These are phyloP conservation scores for Heterochromis multidens DNA, from an alignment of 2,113 vertebrate genomes.

Conservation along the genomic window DNA sequence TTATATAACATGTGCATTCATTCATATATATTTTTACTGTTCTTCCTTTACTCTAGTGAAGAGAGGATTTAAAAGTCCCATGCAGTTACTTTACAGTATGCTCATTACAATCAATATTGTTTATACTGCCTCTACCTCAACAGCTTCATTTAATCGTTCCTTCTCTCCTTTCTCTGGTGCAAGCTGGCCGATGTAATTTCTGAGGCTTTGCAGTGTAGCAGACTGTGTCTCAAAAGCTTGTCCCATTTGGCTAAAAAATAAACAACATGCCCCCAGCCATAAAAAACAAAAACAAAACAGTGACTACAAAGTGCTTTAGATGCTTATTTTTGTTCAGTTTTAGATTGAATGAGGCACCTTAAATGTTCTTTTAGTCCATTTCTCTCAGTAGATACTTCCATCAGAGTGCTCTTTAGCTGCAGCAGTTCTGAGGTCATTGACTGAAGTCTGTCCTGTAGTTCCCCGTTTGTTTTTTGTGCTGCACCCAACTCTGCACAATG, in stretches of 20 bases:
- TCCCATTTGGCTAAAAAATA: slow-evolving; percentile 69
- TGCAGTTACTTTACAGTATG: slow-evolving; percentile 31
- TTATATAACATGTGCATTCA: not conserved
- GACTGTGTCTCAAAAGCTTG: slow-evolving; percentile 70
- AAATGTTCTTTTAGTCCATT: slow-evolving; percentile 69
- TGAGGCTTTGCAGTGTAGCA: slow-evolving; percentile 72
- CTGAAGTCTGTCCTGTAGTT: slow-evolving; percentile 61
- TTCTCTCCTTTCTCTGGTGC: slow-evolving; percentile 65
- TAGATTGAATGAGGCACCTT: slow-evolving; percentile 57
- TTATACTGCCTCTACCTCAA: slow-evolving; percentile 64
- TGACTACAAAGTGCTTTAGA: slow-evolving; percentile 13
- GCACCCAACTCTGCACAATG: slow-evolving; percentile 46
- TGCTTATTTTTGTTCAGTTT: not conserved
- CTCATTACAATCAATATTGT: slow-evolving; percentile 44
- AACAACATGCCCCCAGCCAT: not conserved
- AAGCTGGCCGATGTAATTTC: slow-evolving; percentile 76
- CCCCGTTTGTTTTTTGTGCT: slow-evolving; percentile 28
- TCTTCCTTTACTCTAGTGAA: not conserved
- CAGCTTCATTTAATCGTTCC: slow-evolving; percentile 59
- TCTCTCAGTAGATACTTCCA: slow-evolving; percentile 63
- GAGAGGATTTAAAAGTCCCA: not conserved
- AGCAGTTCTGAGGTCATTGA: slow-evolving; percentile 61
- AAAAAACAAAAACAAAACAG: not conserved
- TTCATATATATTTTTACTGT: not conserved
- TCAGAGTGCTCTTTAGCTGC: slow-evolving; percentile 53